These are phyloP conservation scores for Drosophila lacertosa DNA, from an alignment of 1,140 invertebrate genomes.

Conservation along the genomic window DNA sequence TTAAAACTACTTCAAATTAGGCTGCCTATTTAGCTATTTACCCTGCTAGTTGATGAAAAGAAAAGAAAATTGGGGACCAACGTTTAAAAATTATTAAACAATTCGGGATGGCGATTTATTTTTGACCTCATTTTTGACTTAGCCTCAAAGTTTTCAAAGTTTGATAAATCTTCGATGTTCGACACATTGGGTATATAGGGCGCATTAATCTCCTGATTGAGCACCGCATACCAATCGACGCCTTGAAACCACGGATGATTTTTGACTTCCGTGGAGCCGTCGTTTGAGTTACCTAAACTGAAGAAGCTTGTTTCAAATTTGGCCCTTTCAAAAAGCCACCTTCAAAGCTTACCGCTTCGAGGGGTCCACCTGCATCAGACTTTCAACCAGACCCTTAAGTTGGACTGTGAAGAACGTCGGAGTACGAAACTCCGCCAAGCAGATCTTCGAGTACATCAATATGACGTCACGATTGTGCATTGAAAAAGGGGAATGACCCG, in stretches of 20 bases:
- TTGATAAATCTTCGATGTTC: constrained; percentile 61
- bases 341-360: constrained; percentile 87
- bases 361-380: constrained; percentile 92
- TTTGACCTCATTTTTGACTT: constrained; percentile 48
- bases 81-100: constrained; percentile 69
- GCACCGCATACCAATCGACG: constrained; percentile 94
- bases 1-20: too few relatives aligned
- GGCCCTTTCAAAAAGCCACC: background rate
- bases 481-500: constrained; percentile 93
- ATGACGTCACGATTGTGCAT: constrained; percentile 88
- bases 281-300: constrained; percentile 92
- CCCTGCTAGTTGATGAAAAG: background rate
- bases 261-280: constrained; percentile 89
- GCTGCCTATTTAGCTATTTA: too few relatives aligned
- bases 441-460: constrained; percentile 95
- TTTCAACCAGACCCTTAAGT: constrained; percentile 92
- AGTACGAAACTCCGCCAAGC: constrained; percentile 89
- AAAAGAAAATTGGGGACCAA: constrained; percentile 37
- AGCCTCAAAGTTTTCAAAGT: constrained; percentile 51
- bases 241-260: constrained; percentile 89
- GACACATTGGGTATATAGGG: constrained; percentile 88
- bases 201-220: constrained; percentile 90
- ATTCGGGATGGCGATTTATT: constrained; percentile 64
- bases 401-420: constrained; percentile 89
- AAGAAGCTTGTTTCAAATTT: constrained; percentile 15